A percentile compares a stretch with the other conserved stretches of the same genome.
Evolutionary conservation across 1,140 invertebrate genomes (phyloP).

Genomic region (Arctopsyche grandis): DNA sequence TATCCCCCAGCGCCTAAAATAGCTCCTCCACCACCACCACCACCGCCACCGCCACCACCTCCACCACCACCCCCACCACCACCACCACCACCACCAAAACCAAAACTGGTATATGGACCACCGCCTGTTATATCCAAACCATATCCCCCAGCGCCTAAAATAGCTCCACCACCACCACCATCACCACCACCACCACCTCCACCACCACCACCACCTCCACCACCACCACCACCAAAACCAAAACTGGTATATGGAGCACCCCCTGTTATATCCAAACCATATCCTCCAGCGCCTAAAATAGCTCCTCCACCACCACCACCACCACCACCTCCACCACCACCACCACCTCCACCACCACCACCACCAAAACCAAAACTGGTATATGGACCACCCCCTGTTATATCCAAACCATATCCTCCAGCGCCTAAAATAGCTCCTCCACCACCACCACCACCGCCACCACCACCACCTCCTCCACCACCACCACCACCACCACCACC

Average conservation of each 20-base stretch:
- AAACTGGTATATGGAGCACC: background rate
- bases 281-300: background rate
- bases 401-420: conserved; percentile 10
- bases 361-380: conserved; percentile 13
- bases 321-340: background rate
- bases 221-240: conserved; percentile 33
- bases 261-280: conserved; percentile 9
- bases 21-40: background rate
- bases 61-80: conserved; percentile 37
- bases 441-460: background rate
- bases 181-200: background rate
- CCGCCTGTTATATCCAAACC: conserved; percentile 13
- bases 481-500: conserved; percentile 25
- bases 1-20: too few relatives aligned
- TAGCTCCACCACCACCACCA: background rate
- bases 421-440: background rate
- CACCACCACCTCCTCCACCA: background rate
- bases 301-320: background rate
- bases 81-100: conserved; percentile 31
- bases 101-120: conserved; percentile 5
- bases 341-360: conserved; percentile 32
- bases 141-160: background rate
- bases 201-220: conserved; percentile 13
- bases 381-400: conserved; percentile 14
- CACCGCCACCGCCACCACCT: conserved; percentile 1